Percentiles rank a stretch among this genome's conserved stretches.
phyloP scores from a whole-genome alignment of 2,797 vertebrate genomes.

The Lagorchestes hirsutus region DNA sequence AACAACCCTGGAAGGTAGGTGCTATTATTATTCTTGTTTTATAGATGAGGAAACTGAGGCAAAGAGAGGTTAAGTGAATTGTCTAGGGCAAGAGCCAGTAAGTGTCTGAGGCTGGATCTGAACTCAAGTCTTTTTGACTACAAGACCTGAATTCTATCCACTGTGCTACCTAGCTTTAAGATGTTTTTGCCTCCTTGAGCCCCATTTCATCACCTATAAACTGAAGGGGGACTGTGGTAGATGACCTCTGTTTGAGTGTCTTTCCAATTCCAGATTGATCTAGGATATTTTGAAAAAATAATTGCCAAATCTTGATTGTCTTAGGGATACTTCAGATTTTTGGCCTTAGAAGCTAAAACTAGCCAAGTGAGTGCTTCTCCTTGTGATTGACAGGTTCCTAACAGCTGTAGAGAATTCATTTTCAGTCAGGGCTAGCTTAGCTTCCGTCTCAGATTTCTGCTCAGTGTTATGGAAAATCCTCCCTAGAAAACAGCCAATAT shows the following conservation, averaged over 20 bases:
- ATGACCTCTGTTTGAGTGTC: background rate
- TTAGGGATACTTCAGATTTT: slow-evolving; percentile 2
- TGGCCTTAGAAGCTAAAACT: slow-evolving; percentile 70
- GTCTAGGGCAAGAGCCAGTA: background rate
- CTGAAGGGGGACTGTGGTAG: background rate
- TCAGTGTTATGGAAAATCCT: slow-evolving; percentile 78
- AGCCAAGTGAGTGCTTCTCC: slow-evolving; percentile 77
- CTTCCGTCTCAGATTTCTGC: slow-evolving; percentile 83
- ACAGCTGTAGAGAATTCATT: slow-evolving; percentile 85
- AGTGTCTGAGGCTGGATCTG: background rate
- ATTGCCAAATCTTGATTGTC: background rate
- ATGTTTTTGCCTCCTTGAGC: background rate
- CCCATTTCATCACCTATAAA: background rate
- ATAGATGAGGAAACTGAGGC: background rate
- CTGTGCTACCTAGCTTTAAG: background rate
- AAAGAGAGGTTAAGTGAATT: background rate
- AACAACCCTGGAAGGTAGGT: background rate
- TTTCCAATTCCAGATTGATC: background rate
- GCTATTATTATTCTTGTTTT: background rate
- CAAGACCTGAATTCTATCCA: background rate
- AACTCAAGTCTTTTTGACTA: background rate
- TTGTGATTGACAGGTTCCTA: slow-evolving; percentile 72
- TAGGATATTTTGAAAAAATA: slow-evolving; percentile 19
- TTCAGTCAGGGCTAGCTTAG: slow-evolving; percentile 72
- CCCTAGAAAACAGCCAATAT: slow-evolving; percentile 73